Conservation (phyloP, 2,797 vertebrate species). For the Xenopus petersii region DNA sequence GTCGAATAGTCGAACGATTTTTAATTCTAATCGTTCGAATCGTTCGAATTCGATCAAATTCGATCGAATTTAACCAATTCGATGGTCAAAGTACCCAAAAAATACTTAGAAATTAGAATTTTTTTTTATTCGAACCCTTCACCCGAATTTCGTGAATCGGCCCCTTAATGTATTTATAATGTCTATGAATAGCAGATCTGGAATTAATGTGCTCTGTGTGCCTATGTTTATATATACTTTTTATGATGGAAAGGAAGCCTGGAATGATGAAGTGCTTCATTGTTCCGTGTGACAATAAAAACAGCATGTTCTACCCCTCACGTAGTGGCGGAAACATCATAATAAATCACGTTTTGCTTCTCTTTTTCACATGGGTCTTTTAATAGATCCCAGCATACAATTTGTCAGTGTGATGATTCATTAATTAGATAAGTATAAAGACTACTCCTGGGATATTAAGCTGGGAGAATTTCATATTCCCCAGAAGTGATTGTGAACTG, state of each 20-base stretch:
- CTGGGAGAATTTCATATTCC: neutral
- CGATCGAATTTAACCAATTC: no score
- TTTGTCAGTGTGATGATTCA: conserved; percentile 11
- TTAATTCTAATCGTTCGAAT: no score
- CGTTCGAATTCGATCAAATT: no score
- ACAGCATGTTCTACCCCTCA: neutral
- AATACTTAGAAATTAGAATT: no score
- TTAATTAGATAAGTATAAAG: conserved; percentile 15
- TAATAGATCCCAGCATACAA: conserved; percentile 15
- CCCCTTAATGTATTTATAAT: no score
- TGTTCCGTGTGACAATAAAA: conserved; percentile 5
- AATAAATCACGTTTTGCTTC: conserved; percentile 8
- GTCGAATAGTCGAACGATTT: no score
- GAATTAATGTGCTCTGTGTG: neutral
- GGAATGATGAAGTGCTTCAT: neutral
- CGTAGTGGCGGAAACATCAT: neutral
- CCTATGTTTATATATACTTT: conserved; percentile 3
- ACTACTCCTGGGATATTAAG: conserved; percentile 5
- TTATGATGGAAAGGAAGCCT: neutral
- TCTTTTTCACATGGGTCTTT: conserved; percentile 10
- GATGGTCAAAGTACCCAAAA: no score
- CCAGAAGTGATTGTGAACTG: neutral
- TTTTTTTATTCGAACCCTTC: no score
- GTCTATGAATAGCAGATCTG: no score
- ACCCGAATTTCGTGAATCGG: no score